Base-by-base conservation (phyloP, 2,888 invertebrate species). In the Latheticus oryzae region DNA sequence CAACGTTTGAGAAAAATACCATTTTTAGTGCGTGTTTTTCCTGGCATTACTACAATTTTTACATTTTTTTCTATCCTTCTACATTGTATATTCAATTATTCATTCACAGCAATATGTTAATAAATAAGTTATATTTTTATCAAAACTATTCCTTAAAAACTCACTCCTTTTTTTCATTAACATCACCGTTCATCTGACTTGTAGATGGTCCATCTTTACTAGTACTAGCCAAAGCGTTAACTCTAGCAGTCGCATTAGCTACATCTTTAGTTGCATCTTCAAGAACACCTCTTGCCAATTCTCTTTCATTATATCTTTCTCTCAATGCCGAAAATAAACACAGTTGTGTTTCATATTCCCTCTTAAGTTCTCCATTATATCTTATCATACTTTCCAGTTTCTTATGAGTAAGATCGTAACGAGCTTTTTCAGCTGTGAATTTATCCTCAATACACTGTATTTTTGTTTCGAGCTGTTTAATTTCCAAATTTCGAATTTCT, bases 311-410 rank as follows among this genome's bases (percentile, higher is more conserved):
- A 51, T 79, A 79, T 37, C 73, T 68, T 17, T 77, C 73, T 32
- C 77, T 65, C 28, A 79, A 61, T 16, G 77, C 87, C 78, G 85
- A 85, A 72, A 91, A 92, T 42, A 91, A 82, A 24, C 82, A 83
- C 12, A 91, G 81, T 72, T 93, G 92, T 2, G 87, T 86, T 70
- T 90, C 87, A 70, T 93, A 92, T 76, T 93, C 92, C 52, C 84
- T 82, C 69, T 88, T 87, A 17, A 93, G 79, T 69, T 90, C 89
- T 11, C 87, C 87, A 70, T 92, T 93, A 58, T 91, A 83, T 64
- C 82, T 82, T 59, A 87, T 84, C 68, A 91, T 90, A 42, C 86
- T 85, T 50, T 86, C 86, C 65, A 92, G 83, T 66, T 90, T 87
- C 69, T 85, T 83, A 61, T 90, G 82, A 71, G 90, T 85, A 15